Evolutionary conservation across 1,140 invertebrate species (phyloP).

Genomic region (Protaetia brevitarsis): DNA sequence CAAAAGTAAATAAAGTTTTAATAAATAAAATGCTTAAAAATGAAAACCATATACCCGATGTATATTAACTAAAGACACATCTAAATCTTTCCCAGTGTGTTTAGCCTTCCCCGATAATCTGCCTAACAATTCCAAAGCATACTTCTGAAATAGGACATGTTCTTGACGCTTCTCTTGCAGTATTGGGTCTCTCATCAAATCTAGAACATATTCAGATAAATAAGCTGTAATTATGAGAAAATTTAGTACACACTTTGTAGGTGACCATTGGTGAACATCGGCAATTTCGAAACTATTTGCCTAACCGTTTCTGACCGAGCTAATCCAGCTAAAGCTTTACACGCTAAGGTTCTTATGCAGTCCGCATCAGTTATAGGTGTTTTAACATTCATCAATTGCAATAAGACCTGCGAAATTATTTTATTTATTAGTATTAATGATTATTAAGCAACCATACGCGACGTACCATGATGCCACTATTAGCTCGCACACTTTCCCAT

Average conservation of each 20-base stretch:
- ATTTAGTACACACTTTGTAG: conserved; percentile 71
- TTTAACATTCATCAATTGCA: conserved; percentile 85
- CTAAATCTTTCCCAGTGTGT: conserved; percentile 70
- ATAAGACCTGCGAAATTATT: conserved; percentile 51
- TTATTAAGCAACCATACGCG: neutral
- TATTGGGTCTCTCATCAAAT: conserved; percentile 92
- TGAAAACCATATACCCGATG: conserved; percentile 58
- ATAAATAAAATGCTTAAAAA: neutral
- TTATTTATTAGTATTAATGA: neutral
- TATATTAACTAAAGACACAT: conserved; percentile 81
- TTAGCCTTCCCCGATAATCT: conserved; percentile 89
- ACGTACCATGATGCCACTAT: conserved; percentile 92
- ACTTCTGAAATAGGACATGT: conserved; percentile 94
- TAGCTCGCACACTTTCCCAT: conserved; percentile 88
- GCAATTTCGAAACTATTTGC: conserved; percentile 95
- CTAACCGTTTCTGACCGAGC: conserved; percentile 86
- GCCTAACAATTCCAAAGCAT: conserved; percentile 87
- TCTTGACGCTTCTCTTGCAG: conserved; percentile 93
- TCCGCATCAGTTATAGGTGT: conserved; percentile 96
- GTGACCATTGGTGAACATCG: conserved; percentile 89
- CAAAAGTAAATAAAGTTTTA: conserved; percentile 23
- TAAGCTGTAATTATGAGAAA: neutral
- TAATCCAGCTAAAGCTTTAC: conserved; percentile 86
- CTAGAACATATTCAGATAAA: conserved; percentile 53
- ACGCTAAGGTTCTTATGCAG: conserved; percentile 85